Base-by-base conservation (phyloP, 2,797 vertebrate species). In the Sternarchorhynchus goeldii region DNA sequence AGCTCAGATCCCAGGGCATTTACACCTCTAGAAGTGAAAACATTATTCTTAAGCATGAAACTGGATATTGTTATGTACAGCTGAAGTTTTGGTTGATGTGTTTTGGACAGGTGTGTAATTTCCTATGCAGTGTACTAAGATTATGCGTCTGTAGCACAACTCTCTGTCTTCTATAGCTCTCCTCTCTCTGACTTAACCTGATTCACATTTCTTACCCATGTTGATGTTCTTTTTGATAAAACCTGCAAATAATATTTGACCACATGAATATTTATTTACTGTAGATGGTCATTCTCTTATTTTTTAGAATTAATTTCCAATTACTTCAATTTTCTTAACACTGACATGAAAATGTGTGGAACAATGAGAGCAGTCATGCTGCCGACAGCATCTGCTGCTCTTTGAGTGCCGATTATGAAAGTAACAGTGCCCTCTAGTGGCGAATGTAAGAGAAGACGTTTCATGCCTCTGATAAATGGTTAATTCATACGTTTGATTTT, bases 1-100 rank as follows among this genome's bases (percentile, higher is more conserved):
- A 90, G 85, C 86, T 73, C 82, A 85, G 88, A 88, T 91, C 89
- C 89, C 90, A 77, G 82, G 90, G 87, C 87, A 87, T 85, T 88
- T 80, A 81, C 82, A 71, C 84, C 86, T 88, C 80, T 82, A 21
- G 70, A 79, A 79, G 8, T 63, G 65, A 21, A 59, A 25, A 73
- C 70, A 80, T 82, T 77, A 67, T 70, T 77, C 77, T 64, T 73
- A 10, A 17, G 36, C 45, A 58, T 57, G 5, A 63, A 29, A 29
- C 56, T 18, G 8, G 39, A 67, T 34, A 31, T 65, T 69, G 65
- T 68, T 71, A 7, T 45, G 21, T 65, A 53, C 66, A 58, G 36
- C 69, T 50, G 20, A 18, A 41, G 36, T 73, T 73, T 58, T 60
- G 17, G 17, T 2, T 20, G 20, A 7, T 25, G 8, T 21, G 16